Evolutionary conservation across 1,140 invertebrate genomes (phyloP).

Genomic region (Limonius californicus): DNA sequence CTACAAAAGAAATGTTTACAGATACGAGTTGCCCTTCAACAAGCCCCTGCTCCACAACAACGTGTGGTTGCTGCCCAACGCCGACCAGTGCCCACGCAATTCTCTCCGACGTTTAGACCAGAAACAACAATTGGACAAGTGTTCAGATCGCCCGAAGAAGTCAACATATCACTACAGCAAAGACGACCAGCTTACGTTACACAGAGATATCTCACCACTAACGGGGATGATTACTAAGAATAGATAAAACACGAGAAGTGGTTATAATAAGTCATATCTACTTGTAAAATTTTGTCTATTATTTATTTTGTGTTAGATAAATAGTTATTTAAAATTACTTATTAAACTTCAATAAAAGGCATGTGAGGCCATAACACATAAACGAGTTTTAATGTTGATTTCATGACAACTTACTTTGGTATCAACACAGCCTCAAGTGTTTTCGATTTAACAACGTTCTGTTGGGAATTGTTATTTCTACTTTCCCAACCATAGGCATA

Average conservation of each 20-base stretch:
- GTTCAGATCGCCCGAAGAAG: constrained; percentile 77
- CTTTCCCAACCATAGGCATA: too few relatives aligned
- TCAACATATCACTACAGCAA: constrained; percentile 78
- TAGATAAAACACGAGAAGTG: not conserved
- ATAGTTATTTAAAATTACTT: not conserved
- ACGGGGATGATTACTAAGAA: constrained; percentile 8
- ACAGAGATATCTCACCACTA: constrained; percentile 28
- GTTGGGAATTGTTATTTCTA: too few relatives aligned
- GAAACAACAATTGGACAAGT: constrained; percentile 56
- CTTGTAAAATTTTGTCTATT: not conserved
- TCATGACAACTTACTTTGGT: too few relatives aligned
- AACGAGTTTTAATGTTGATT: too few relatives aligned
- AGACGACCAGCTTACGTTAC: constrained; percentile 59
- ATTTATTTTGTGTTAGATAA: not conserved
- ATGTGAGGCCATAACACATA: too few relatives aligned
- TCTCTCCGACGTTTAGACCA: constrained; percentile 44
- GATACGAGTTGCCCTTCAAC: constrained; percentile 45
- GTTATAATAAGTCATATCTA: too few relatives aligned
- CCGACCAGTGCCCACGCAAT: constrained; percentile 24
- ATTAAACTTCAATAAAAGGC: too few relatives aligned
- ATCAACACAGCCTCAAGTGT: too few relatives aligned
- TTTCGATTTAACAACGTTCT: too few relatives aligned
- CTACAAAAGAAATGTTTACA: too few relatives aligned
- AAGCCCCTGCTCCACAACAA: constrained; percentile 33
- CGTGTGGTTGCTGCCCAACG: constrained; percentile 25